These are phyloP conservation scores for Hydropotes inermis DNA, from an alignment of 2,113 vertebrate species.

Conservation along the genomic window DNA sequence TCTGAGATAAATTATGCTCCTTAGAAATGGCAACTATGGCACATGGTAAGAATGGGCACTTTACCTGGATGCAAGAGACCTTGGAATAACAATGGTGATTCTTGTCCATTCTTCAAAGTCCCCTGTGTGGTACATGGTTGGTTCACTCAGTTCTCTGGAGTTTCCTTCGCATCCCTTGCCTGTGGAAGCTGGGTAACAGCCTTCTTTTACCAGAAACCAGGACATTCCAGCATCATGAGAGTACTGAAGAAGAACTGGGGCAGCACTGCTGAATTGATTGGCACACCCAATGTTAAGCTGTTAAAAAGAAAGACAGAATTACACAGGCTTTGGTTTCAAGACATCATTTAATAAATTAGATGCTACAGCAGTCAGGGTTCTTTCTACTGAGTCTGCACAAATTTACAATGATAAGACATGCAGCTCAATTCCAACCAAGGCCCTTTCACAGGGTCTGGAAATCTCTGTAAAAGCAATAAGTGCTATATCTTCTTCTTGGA, in stretches of 20 bases:
- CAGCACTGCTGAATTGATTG: conserved; percentile 87
- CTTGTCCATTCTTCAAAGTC: conserved; percentile 98
- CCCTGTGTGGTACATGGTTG: conserved; percentile 89
- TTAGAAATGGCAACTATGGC: neutral
- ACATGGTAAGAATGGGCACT: neutral
- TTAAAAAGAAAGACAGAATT: conserved; percentile 23
- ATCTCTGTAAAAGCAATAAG: neutral
- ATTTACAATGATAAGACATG: neutral
- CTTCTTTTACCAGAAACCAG: conserved; percentile 94
- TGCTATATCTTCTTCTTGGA: neutral
- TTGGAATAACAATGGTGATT: conserved; percentile 91
- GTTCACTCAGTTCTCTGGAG: conserved; percentile 90
- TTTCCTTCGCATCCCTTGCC: conserved; percentile 91
- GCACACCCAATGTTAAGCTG: conserved; percentile 96
- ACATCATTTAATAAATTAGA: neutral
- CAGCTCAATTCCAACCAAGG: neutral
- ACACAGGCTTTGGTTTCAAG: neutral
- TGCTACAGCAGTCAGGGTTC: neutral
- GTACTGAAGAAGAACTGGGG: conserved; percentile 94
- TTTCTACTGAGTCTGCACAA: neutral
- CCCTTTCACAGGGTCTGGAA: neutral
- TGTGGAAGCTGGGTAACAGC: conserved; percentile 93
- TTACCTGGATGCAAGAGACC: conserved; percentile 93
- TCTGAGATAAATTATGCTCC: neutral
- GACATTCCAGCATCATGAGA: conserved; percentile 95